These are phyloP conservation scores for Geodia barretti DNA, from an alignment of 37 sponge, comb jelly and placozoan genomes.

Conservation along the genomic window DNA sequence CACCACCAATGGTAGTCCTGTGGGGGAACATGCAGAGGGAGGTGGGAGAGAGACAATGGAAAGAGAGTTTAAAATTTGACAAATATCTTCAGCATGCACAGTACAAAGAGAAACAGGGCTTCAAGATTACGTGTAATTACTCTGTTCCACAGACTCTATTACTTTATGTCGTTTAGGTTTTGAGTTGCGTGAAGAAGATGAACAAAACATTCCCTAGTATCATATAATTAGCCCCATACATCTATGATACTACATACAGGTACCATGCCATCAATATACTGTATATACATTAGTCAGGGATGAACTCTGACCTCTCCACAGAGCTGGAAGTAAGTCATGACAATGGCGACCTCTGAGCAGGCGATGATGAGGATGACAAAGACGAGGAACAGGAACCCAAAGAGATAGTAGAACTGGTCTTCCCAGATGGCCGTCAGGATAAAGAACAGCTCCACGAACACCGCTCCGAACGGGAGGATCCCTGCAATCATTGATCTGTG, in stretches of 20 bases:
- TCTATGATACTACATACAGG: too few species aligned
- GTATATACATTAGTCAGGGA: neutral
- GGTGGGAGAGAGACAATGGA: neutral
- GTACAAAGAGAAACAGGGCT: too few species aligned
- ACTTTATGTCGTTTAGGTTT: too few species aligned
- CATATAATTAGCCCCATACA: too few species aligned
- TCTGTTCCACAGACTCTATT: too few species aligned
- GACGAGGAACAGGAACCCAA: conserved; percentile 97
- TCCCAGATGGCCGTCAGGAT: conserved; percentile 99
- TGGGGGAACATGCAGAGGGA: neutral
- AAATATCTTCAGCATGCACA: too few species aligned
- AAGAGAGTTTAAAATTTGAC: neutral
- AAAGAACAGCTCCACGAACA: conserved; percentile 98
- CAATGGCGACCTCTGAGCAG: conserved; percentile 97
- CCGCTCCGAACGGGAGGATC: conserved; percentile 97
- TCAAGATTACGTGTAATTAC: too few species aligned
- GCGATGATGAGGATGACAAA: conserved; percentile 95
- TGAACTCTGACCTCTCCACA: conserved; percentile 84
- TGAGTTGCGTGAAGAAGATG: too few species aligned
- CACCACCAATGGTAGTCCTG: conserved; percentile 99
- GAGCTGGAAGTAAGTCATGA: conserved; percentile 95
- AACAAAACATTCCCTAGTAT: too few species aligned
- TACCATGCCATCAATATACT: neutral
- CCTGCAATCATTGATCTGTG: conserved; percentile 86
- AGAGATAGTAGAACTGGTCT: conserved; percentile 98